Conservation (phyloP, 2,797 vertebrate species). For the Manis pentadactyla region DNA sequence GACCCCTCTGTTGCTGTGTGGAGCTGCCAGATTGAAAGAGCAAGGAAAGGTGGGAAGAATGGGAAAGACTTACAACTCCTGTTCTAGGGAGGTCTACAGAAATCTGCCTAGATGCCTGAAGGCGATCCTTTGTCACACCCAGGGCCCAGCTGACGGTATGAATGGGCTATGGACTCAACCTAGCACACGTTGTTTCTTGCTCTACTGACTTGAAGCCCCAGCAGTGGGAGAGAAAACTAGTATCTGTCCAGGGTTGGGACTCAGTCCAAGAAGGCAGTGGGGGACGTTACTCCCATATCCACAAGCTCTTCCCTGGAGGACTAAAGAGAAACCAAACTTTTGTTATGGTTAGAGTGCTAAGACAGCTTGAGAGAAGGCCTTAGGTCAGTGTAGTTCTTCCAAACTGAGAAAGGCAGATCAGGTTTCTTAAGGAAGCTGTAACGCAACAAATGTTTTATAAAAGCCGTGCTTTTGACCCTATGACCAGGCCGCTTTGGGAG, state of each 20-base stretch:
- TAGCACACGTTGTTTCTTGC: background rate
- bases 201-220: background rate
- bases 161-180: background rate
- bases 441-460: background rate
- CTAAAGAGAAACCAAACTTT: background rate
- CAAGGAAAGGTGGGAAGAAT: background rate
- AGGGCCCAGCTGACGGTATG: background rate
- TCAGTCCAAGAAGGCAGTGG: background rate
- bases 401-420: background rate
- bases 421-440: background rate
- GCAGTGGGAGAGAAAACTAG: background rate
- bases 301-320: background rate
- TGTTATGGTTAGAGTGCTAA: background rate
- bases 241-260: background rate
- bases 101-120: background rate
- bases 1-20: background rate
- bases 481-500: background rate
- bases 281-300: background rate
- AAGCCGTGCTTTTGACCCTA: fast-evolving
- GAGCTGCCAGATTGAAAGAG: background rate
- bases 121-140: fast-evolving
- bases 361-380: background rate
- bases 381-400: background rate
- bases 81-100: background rate
- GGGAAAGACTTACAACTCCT: no score